Base-by-base conservation (phyloP, 2,888 invertebrate genomes). In the Ctena decussata region DNA sequence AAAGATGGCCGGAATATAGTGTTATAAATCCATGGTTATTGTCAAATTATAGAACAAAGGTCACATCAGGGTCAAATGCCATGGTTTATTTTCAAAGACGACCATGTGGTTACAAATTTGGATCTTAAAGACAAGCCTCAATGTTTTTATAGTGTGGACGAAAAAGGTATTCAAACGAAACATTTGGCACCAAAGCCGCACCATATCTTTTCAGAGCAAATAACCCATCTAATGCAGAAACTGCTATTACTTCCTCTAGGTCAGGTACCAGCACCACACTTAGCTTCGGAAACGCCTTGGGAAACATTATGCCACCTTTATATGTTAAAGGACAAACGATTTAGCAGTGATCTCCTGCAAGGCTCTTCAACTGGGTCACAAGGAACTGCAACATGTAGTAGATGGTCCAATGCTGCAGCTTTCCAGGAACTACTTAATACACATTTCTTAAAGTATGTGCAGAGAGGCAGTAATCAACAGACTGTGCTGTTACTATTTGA, bases 131-230 rank as follows among this genome's bases (percentile, higher is more conserved):
- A 49, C 32, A 78, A 74, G 37, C 65, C 65, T 15, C 32, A 12
- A 5, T 53, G 44, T n/a, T 71, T 76, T 21, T 84, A 76, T n/a
- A 84, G 76, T 72, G 72, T 80, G 12, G 80, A 76, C 77, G 80
- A 77, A 53, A 77, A 77, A 30, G 70, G 77, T 30, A 21, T 24
- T 24, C 35, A 15, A 65, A 24, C 21, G 12, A 21, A 1, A 15
- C 39, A 70, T 21, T 0, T 11, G 12, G 0, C 24, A 3, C 8
- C 8, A 11, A 41, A 11, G 41, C 8, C 41, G 6, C 15, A 11
- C 39, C 37, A 35, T 37, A 70, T 70, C 24, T 70, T 70, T 32
- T 70, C 18, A 0, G 65, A 24, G 65, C 65, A 24, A 21, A 65
- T 30, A 37, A 2, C 5, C 15, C 32, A 65, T 24, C 37, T 21